Evolutionary conservation across 1,140 invertebrate species (phyloP), one percentile per base, ranked within the genome.

Genomic region (Aricia agestis): DNA sequence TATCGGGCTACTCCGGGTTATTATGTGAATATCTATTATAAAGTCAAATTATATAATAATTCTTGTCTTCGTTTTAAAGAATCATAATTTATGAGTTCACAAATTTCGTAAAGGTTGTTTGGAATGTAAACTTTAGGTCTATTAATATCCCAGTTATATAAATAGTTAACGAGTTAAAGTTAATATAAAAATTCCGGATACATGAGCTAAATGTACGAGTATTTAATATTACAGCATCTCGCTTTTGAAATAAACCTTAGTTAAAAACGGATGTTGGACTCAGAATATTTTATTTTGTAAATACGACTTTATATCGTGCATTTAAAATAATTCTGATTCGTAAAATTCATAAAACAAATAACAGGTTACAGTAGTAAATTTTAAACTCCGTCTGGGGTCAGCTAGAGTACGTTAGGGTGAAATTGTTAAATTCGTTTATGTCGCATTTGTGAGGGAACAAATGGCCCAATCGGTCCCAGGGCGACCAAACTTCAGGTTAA

Each of bases 351-450:
- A 59, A 9, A 17, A 15, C n/a, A 59, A 59, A 59, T 18, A 18
- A 17, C 18, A 5, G 36, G 36, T 36, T 36, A 36, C 36, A 36
- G 36, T 36, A 18, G 3, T 19, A 19, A 63, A 63, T 25, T 63
- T 63, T 18, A 18, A 63, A 63, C 59, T 63, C 18, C 58, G 58
- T 59, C 58, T 63, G 18, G 59, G 59, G 59, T 63, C 59, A 19
- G 59, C 18, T 72, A 77, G 80, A 83, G 80, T 86, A 83, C 78
- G 81, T 76, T 76, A 75, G 78, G 81, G 82, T 85, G 82, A 85
- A 88, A 86, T 82, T 84, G 82, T 83, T 81, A 83, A 87, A 88
- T 86, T 83, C 85, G 80, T 84, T 86, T 86, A 81, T 82, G 72
- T 76, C 72, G 77, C 79, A 80, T 73, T 77, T 74, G 80, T 69